A percentile compares a stretch with the other conserved stretches of the same genome.
These are phyloP conservation scores for Drosophila willistoni DNA, from an alignment of 1,140 invertebrate genomes.

Conservation along the genomic window DNA sequence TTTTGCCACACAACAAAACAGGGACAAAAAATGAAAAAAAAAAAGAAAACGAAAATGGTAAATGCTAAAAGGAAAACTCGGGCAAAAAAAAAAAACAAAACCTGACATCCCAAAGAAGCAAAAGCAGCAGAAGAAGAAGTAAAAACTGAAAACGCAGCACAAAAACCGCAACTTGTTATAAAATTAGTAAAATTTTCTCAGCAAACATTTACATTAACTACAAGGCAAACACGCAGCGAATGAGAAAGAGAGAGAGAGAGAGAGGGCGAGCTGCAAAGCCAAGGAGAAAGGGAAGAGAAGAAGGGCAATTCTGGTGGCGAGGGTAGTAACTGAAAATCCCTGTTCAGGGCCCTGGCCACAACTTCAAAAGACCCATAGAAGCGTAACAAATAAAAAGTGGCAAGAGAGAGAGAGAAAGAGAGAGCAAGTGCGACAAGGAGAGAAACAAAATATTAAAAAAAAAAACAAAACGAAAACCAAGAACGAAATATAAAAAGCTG, in stretches of 20 bases:
- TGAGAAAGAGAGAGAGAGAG: not conserved
- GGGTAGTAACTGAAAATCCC: slow-evolving; percentile 23
- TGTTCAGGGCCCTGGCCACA: slow-evolving; percentile 21
- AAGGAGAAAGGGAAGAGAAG: not conserved
- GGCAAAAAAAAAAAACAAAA: not conserved
- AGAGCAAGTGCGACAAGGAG: slow-evolving; percentile 10
- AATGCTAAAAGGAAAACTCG: not conserved
- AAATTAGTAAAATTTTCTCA: slow-evolving; percentile 81
- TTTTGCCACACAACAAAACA: slow-evolving; percentile 45
- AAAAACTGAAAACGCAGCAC: slow-evolving; percentile 71
- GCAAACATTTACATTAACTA: slow-evolving; percentile 81
- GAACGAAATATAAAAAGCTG: slow-evolving; percentile 32
- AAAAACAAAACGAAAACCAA: slow-evolving; percentile 34
- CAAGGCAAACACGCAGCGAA: slow-evolving; percentile 46
- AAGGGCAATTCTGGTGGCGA: not conserved
- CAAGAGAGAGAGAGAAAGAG: slow-evolving; percentile 23
- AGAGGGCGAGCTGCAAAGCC: slow-evolving; percentile 4
- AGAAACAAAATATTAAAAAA: slow-evolving; percentile 35
- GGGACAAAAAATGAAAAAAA: slow-evolving; percentile 3
- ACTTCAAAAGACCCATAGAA: slow-evolving; percentile 79
- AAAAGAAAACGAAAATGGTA: slow-evolving; percentile 12
- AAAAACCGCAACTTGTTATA: slow-evolving; percentile 81
- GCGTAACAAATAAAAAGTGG: slow-evolving; percentile 59
- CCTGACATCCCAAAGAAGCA: slow-evolving; percentile 8
- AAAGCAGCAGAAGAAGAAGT: slow-evolving; percentile 11